These are phyloP conservation scores for Diplazon laetatorius DNA, from an alignment of 2,888 invertebrate genomes.

Conservation along the genomic window DNA sequence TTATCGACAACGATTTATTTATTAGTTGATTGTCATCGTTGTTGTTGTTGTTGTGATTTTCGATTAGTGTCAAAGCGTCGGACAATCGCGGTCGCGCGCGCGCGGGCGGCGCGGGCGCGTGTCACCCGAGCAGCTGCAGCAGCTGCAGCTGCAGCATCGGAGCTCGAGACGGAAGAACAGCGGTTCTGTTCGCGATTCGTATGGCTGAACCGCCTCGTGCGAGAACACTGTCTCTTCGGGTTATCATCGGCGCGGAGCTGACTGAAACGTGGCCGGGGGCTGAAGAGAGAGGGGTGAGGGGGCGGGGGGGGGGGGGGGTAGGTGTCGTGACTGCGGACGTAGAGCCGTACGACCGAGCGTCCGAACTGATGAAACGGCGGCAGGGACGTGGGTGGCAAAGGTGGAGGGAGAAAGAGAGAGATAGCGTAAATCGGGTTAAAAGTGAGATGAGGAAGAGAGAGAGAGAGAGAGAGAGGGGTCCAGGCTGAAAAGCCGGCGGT, in stretches of 20 bases:
- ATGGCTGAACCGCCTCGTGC: slow-evolving; percentile 46
- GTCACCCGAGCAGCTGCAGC: too few species aligned
- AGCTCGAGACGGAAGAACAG: background rate
- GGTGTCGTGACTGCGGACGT: slow-evolving; percentile 33
- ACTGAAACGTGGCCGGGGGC: slow-evolving; percentile 58
- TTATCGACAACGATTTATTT: too few species aligned
- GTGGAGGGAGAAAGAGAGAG: slow-evolving; percentile 5
- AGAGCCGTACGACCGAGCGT: slow-evolving; percentile 32
- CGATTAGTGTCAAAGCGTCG: background rate
- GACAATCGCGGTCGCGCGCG: background rate
- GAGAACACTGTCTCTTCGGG: slow-evolving; percentile 46
- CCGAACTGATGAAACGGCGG: slow-evolving; percentile 46
- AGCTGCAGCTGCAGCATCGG: slow-evolving; percentile 15
- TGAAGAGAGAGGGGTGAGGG: background rate
- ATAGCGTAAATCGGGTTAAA: background rate
- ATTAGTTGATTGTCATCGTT: too few species aligned
- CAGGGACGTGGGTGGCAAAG: background rate
- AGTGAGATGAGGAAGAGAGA: slow-evolving; percentile 15
- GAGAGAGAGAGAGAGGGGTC: slow-evolving; percentile 66
- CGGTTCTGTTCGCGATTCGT: slow-evolving; percentile 45
- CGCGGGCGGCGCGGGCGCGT: too few species aligned
- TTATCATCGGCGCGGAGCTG: slow-evolving; percentile 58
- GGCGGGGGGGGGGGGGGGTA: too few species aligned
- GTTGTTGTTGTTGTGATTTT: background rate
- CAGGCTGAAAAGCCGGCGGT: slow-evolving; percentile 71